phyloP scores from a whole-genome alignment of 1,140 invertebrate genomes.

The Odontomachus brunneus region DNA sequence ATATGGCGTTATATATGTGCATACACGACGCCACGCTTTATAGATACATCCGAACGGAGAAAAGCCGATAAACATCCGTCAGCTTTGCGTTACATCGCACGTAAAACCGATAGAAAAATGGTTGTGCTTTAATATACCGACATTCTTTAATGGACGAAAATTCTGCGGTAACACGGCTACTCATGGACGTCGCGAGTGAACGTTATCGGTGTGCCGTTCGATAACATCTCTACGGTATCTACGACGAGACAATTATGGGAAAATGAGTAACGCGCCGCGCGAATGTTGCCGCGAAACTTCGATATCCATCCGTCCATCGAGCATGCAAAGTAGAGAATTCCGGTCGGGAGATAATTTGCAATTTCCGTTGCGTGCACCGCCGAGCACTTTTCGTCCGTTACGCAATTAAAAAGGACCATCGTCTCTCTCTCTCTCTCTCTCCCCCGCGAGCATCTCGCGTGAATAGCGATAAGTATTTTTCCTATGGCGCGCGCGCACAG shows the following conservation, averaged over 20 bases:
- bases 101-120: constrained; percentile 34
- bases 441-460: background rate
- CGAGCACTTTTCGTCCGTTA: constrained; percentile 20
- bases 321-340: constrained; percentile 38
- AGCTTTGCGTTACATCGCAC: background rate
- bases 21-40: too few relatives aligned
- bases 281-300: constrained; percentile 5
- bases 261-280: background rate
- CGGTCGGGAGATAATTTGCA: constrained; percentile 30
- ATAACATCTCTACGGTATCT: constrained; percentile 25
- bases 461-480: background rate
- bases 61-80: background rate
- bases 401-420: background rate
- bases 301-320: constrained; percentile 39
- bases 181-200: background rate
- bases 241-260: constrained; percentile 44
- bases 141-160: constrained; percentile 25
- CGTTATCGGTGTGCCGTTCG: constrained; percentile 27
- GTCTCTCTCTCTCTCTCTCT: too few relatives aligned
- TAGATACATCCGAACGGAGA: too few relatives aligned
- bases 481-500: too few relatives aligned
- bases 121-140: background rate
- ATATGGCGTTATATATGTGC: too few relatives aligned
- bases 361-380: constrained; percentile 34
- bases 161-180: background rate